Percentiles rank a stretch among this genome's conserved stretches.
These are phyloP conservation scores for Luehdorfia chinensis DNA, from an alignment of 1,140 invertebrate species.

Conservation along the genomic window DNA sequence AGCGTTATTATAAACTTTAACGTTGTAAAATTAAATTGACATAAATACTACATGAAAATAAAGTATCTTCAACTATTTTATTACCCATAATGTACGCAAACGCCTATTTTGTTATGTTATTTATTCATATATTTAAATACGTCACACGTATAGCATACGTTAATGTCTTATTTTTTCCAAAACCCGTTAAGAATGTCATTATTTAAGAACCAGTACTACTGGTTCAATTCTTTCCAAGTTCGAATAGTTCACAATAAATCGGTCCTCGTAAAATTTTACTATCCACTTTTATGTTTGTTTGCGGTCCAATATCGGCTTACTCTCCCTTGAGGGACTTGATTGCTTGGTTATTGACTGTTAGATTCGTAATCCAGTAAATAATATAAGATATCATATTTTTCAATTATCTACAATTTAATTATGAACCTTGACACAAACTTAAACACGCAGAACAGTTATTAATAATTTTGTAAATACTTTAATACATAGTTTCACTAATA, in stretches of 20 bases:
- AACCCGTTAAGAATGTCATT: conserved; percentile 6
- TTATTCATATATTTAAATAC: background rate
- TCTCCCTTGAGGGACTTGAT: conserved; percentile 49
- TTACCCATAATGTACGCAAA: too few relatives aligned
- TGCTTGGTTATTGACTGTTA: conserved; percentile 22
- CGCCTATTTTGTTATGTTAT: too few relatives aligned
- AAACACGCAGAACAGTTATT: too few relatives aligned
- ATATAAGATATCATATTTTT: background rate
- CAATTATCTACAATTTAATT: too few relatives aligned
- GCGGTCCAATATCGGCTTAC: conserved; percentile 63
- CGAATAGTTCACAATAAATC: conserved; percentile 56
- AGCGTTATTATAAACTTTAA: too few relatives aligned
- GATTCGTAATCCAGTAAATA: background rate
- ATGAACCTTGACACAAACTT: too few relatives aligned
- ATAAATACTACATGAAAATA: too few relatives aligned
- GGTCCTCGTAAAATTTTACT: conserved; percentile 61
- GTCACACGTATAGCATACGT: background rate
- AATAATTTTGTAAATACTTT: too few relatives aligned
- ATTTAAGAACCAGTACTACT: conserved; percentile 4
- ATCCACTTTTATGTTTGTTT: conserved; percentile 70
- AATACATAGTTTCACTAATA: too few relatives aligned
- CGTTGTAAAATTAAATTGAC: too few relatives aligned
- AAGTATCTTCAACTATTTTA: too few relatives aligned
- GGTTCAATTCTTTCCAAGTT: background rate
- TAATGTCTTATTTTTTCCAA: too few relatives aligned